These are phyloP conservation scores for Octodon degus DNA, from an alignment of 2,113 vertebrate species.

Conservation along the genomic window DNA sequence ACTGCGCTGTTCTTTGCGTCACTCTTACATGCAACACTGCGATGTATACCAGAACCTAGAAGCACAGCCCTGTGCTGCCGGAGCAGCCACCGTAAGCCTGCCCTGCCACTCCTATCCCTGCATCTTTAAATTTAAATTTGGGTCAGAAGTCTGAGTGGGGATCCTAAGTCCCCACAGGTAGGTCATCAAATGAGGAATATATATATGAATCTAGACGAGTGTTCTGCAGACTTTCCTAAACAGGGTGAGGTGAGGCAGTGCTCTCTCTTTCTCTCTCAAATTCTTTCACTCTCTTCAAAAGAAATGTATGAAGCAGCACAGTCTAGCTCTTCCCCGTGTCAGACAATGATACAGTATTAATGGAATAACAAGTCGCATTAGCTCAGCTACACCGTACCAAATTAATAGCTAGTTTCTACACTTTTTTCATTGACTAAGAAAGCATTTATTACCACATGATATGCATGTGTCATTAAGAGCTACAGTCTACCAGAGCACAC, in stretches of 20 bases:
- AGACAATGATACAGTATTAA: conserved; percentile 59
- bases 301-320: conserved; percentile 47
- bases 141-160: background rate
- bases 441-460: background rate
- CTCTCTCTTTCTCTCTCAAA: background rate
- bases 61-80: background rate
- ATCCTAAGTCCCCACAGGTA: background rate
- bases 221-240: background rate
- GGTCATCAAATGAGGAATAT: background rate
- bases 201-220: background rate
- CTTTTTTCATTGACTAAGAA: conserved; percentile 55
- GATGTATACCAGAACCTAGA: background rate
- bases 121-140: background rate
- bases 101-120: background rate
- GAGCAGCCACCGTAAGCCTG: background rate
- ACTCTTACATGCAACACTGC: background rate
- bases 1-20: background rate
- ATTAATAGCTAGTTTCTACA: conserved; percentile 62
- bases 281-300: conserved; percentile 23
- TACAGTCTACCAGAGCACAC: background rate
- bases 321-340: conserved; percentile 49
- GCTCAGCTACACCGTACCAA: conserved; percentile 1
- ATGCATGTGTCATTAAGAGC: conserved; percentile 59
- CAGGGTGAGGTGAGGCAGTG: background rate
- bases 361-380: conserved; percentile 66